Evolutionary conservation across 2,797 vertebrate genomes (phyloP).

Genomic region (Loriculus beryllinus): DNA sequence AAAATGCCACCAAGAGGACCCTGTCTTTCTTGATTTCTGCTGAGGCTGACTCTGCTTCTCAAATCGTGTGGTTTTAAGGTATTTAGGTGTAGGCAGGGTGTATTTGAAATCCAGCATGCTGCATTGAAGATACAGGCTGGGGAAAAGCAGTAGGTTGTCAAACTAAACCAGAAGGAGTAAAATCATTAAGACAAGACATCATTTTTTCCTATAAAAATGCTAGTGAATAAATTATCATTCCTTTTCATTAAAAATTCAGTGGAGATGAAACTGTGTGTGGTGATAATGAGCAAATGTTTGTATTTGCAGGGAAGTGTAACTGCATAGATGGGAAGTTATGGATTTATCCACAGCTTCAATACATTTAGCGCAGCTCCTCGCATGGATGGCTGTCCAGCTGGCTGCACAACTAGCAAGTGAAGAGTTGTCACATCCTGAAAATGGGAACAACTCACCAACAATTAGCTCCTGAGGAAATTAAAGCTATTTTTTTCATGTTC

Average conservation of each 20-base stretch:
- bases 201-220: not conserved
- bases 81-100: not conserved
- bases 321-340: slow-evolving; percentile 68
- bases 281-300: slow-evolving; percentile 76
- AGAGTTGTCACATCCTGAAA: not conserved
- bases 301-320: slow-evolving; percentile 69
- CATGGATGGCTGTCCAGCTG: slow-evolving; percentile 55
- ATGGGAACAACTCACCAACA: not conserved
- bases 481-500: not conserved
- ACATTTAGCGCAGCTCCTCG: not conserved
- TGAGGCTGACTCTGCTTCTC: not conserved
- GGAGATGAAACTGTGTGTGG: slow-evolving; percentile 70
- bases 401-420: not conserved
- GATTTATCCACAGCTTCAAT: slow-evolving; percentile 49
- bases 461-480: not conserved
- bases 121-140: not conserved
- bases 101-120: not conserved
- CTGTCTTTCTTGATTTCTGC: not conserved
- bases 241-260: slow-evolving; percentile 76
- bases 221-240: slow-evolving; percentile 70
- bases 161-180: slow-evolving; percentile 31
- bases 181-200: slow-evolving; percentile 54
- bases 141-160: not conserved
- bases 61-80: not conserved
- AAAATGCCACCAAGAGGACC: not conserved